A percentile compares a stretch with the other conserved stretches of the same genome.
Evolutionary conservation across 2,113 vertebrate genomes (phyloP).

Genomic region (Sapayoa aenigma): DNA sequence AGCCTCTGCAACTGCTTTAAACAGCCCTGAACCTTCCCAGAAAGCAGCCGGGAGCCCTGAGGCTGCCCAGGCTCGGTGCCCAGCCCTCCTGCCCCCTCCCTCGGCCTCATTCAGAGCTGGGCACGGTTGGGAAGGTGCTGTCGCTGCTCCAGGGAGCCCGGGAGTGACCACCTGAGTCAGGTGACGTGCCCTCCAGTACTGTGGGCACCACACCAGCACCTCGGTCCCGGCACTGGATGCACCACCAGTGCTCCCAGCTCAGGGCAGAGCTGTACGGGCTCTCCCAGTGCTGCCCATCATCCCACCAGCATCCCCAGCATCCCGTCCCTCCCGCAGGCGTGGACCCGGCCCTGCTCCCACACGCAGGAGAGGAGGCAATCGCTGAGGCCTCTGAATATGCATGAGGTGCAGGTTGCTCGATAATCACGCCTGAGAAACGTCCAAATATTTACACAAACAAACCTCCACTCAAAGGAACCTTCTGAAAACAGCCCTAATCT

Average conservation of each 20-base stretch:
- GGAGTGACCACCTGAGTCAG: fast-evolving
- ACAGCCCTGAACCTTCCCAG: not conserved
- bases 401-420: conserved; percentile 52
- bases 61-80: not conserved
- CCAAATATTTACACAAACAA: conserved; percentile 68
- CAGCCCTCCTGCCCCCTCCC: not conserved
- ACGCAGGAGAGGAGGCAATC: not conserved
- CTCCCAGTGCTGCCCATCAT: not conserved
- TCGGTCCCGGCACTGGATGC: not conserved
- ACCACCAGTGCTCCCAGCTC: not conserved
- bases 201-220: not conserved
- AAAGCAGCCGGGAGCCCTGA: not conserved
- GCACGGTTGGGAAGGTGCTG: not conserved
- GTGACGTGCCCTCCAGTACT: not conserved
- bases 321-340: fast-evolving
- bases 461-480: conserved; percentile 22
- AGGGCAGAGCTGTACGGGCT: fast-evolving
- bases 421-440: conserved; percentile 39
- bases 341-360: not conserved
- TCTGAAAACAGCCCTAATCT: conserved; percentile 31
- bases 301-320: not conserved
- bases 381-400: conserved; percentile 41
- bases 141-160: not conserved
- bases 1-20: not conserved
- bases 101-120: not conserved